These are phyloP conservation scores for Lochmaea crataegi DNA, from an alignment of 2,888 invertebrate genomes.

Conservation along the genomic window DNA sequence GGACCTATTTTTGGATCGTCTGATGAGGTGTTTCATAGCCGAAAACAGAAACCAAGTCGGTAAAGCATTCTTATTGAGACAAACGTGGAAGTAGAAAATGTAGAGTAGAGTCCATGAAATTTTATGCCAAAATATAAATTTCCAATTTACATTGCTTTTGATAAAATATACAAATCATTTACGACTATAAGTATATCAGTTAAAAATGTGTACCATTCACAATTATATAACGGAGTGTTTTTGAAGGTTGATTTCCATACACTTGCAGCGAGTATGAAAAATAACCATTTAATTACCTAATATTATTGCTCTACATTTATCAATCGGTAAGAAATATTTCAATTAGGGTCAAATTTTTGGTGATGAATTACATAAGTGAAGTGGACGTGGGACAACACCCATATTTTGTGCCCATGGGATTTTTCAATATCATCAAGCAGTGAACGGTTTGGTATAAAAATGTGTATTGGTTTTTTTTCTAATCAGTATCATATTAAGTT, in stretches of 20 bases:
- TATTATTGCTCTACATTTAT: slow-evolving; percentile 36
- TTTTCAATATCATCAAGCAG: slow-evolving; percentile 28
- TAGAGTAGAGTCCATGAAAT: too few relatives aligned
- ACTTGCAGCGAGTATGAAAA: slow-evolving; percentile 11
- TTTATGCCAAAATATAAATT: neutral
- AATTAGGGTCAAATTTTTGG: slow-evolving; percentile 36
- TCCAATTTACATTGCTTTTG: neutral
- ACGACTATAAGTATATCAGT: too few relatives aligned
- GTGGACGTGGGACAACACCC: slow-evolving; percentile 27
- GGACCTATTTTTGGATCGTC: too few relatives aligned
- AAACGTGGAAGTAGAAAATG: too few relatives aligned
- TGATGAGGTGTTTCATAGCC: too few relatives aligned
- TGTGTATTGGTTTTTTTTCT: slow-evolving; percentile 34
- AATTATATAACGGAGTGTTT: neutral
- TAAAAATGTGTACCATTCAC: neutral
- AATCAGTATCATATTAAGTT: slow-evolving; percentile 39
- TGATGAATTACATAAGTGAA: slow-evolving; percentile 35
- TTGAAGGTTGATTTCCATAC: neutral
- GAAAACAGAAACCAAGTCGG: too few relatives aligned
- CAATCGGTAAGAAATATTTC: slow-evolving; percentile 29
- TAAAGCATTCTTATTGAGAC: too few relatives aligned
- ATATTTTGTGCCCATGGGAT: slow-evolving; percentile 30
- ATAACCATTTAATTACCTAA: slow-evolving; percentile 25
- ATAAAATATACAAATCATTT: neutral
- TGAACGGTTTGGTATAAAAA: slow-evolving; percentile 43